Evolutionary conservation across 2,888 invertebrate species (phyloP).

Genomic region (Dioctria linearis): DNA sequence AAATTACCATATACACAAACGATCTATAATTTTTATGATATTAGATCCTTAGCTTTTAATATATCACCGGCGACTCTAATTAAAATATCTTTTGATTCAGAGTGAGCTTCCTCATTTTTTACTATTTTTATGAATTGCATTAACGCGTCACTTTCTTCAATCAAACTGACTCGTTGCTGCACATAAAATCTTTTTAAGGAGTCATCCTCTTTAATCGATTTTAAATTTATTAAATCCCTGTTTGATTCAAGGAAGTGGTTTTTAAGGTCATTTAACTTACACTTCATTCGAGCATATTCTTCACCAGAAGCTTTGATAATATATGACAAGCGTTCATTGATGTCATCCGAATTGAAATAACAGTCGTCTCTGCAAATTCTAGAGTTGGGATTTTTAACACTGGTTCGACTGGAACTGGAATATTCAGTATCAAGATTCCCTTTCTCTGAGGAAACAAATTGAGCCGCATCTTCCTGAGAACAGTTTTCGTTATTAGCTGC

Average conservation of each 20-base stretch:
- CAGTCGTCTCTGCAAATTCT: background rate
- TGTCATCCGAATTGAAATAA: background rate
- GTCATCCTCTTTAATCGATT: slow-evolving; percentile 5
- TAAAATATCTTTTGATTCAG: background rate
- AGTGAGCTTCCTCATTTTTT: background rate
- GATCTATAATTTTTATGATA: background rate
- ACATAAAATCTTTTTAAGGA: background rate
- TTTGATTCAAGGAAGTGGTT: background rate
- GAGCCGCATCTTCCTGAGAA: too few species aligned
- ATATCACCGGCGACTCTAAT: slow-evolving; percentile 16
- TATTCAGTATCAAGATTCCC: too few species aligned
- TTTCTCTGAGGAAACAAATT: too few species aligned
- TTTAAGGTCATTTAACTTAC: background rate
- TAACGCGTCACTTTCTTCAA: slow-evolving; percentile 29
- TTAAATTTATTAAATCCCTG: background rate
- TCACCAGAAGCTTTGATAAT: slow-evolving; percentile 7
- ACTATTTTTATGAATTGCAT: slow-evolving; percentile 35
- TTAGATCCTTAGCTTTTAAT: slow-evolving; percentile 34
- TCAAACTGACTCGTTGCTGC: slow-evolving; percentile 3
- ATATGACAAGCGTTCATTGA: background rate
- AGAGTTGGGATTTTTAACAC: background rate
- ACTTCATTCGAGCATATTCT: slow-evolving; percentile 18
- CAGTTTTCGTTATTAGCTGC: background rate
- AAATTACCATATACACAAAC: too few species aligned
- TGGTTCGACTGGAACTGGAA: too few species aligned